phyloP scores from a whole-genome alignment of 2,797 vertebrate genomes.

The Erethizon dorsatum region DNA sequence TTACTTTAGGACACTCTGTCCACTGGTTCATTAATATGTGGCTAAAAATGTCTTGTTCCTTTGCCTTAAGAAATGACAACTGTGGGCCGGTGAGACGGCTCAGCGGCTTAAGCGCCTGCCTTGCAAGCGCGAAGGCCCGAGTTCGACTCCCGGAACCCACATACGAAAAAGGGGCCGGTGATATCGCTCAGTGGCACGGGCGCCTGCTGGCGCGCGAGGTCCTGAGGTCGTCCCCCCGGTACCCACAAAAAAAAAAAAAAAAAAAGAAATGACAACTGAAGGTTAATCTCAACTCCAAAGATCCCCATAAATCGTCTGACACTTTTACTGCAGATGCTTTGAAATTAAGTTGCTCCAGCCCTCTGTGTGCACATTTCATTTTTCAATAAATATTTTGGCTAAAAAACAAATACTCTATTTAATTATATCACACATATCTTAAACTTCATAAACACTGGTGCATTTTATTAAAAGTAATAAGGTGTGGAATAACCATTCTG shows the following conservation, averaged over 20 bases:
- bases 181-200: no score
- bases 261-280: not conserved
- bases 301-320: not conserved
- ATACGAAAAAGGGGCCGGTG: no score
- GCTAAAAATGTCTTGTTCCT: not conserved
- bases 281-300: not conserved
- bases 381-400: not conserved
- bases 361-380: not conserved
- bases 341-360: not conserved
- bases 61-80: not conserved
- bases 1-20: not conserved
- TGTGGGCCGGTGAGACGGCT: no score
- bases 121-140: no score
- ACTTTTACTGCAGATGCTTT: not conserved
- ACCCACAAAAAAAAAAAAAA: no score
- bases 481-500: not conserved
- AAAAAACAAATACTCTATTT: conserved; percentile 6
- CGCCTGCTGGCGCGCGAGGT: no score
- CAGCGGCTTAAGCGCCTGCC: no score
- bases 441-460: not conserved
- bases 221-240: no score
- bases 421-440: not conserved
- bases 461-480: not conserved
- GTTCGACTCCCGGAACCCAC: no score
- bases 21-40: not conserved